phyloP scores from a whole-genome alignment of 2,113 vertebrate genomes.

The Natator depressus region DNA sequence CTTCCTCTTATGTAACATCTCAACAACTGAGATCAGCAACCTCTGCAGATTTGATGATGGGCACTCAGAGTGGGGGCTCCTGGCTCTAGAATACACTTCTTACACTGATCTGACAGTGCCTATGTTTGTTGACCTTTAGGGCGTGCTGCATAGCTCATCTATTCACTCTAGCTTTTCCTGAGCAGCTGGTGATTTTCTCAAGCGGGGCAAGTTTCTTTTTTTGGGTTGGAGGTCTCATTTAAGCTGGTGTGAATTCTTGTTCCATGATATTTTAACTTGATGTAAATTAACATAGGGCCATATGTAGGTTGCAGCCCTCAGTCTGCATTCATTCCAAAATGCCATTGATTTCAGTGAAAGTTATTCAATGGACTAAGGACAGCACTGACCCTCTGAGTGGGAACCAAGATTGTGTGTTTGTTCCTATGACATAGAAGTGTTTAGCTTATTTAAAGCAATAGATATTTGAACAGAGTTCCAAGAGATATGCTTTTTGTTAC shows the following conservation, averaged over 20 bases:
- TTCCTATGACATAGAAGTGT: not conserved
- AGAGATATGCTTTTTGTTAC: not conserved
- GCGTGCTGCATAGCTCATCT: not conserved
- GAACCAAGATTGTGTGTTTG: not conserved
- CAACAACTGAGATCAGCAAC: not conserved
- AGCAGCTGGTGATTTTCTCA: constrained; percentile 4
- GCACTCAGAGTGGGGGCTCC: not conserved
- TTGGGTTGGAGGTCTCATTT: not conserved
- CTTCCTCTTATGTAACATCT: constrained; percentile 27
- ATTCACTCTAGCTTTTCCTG: not conserved
- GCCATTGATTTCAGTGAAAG: rapidly evolving
- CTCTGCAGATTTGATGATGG: not conserved
- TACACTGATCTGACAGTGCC: not conserved
- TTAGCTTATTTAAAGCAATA: not conserved
- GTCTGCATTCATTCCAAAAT: not conserved
- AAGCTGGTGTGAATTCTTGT: rapidly evolving
- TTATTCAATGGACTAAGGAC: not conserved
- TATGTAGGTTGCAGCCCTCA: rapidly evolving
- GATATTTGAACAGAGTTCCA: not conserved
- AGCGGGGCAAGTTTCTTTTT: not conserved
- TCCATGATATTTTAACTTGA: not conserved
- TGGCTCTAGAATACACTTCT: constrained; percentile 14
- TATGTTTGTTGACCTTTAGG: not conserved
- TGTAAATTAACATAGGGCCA: not conserved
- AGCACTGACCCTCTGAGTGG: no score